Evolutionary conservation across 2,113 vertebrate genomes (phyloP), one percentile per base, ranked within the genome.

Genomic region (Notothenia coriiceps): DNA sequence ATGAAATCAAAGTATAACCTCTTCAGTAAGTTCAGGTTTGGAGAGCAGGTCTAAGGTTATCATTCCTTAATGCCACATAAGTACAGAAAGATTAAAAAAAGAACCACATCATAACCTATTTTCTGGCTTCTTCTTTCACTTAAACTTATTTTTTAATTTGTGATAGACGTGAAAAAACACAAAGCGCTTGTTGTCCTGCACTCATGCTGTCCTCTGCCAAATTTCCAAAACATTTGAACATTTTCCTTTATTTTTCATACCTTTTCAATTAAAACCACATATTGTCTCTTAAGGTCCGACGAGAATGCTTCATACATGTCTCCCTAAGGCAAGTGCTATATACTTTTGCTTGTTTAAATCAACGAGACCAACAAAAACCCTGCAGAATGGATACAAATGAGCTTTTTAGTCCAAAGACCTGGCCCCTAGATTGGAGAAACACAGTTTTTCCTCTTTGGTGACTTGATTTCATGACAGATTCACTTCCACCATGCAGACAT

Each of bases 391-490:
- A 61, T 22, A 46, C 55, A 63, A 54, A 70, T 69, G 46, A 20
- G 8, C 63, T 33, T 13, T 35, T n/a, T n/a, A 22, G 63, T 25
- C 59, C 17, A 13, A 52, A 64, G 25, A 10, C 1, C 17, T 13
- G 12, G 17, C 29, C 40, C 62, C 55, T 52, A 17, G 17, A 67
- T 44, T 5, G 14, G 22, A 46, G 59, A 50, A 65, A 66, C 40
- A 50, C 20, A 7, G 13, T 12, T 33, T 44, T 22, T 14, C 15
- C 5, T 43, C 44, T 35, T 13, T 47, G 57, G 44, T 75, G 77
- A 85, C 82, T 72, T 71, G 49, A 88, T 89, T 91, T 89, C 76
- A 84, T 83, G 84, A 88, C 69, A 85, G 88, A 85, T 85, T 55
- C 49, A 82, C 79, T 73, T 70, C 85, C 59, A 68, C 63, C 79